Percentiles rank a stretch among this genome's conserved stretches.
Conservation (phyloP, 1,140 invertebrate species). For the Leguminivora glycinivorella region DNA sequence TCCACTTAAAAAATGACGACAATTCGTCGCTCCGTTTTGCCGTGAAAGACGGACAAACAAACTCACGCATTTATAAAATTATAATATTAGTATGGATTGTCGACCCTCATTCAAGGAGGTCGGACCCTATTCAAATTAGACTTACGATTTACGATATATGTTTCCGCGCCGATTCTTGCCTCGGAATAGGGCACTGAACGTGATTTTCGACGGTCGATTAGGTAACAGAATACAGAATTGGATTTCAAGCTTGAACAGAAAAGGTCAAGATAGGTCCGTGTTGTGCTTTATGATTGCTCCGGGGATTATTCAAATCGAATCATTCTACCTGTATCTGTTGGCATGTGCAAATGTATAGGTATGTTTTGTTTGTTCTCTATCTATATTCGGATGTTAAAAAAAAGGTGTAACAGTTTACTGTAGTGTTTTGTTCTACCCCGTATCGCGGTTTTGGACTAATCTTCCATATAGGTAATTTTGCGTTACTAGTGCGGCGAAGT, state of each 20-base stretch:
- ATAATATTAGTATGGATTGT: too few relatives aligned
- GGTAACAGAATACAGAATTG: conserved; percentile 39
- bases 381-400: too few relatives aligned
- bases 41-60: too few relatives aligned
- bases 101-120: conserved; percentile 47
- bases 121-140: conserved; percentile 53
- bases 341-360: not conserved
- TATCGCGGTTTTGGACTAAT: too few relatives aligned
- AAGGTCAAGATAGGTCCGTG: conserved; percentile 13
- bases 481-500: too few relatives aligned
- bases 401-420: too few relatives aligned
- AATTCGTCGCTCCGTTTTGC: too few relatives aligned
- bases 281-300: conserved; percentile 12
- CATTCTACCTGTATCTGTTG: not conserved
- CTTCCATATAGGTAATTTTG: too few relatives aligned
- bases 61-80: too few relatives aligned
- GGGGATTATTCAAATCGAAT: not conserved
- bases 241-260: conserved; percentile 31
- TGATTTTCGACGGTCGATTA: conserved; percentile 50
- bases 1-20: too few relatives aligned
- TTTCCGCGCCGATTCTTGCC: conserved; percentile 37
- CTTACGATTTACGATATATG: conserved; percentile 42
- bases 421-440: too few relatives aligned
- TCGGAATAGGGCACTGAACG: conserved; percentile 42
- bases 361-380: not conserved